Evolutionary conservation across 1,140 invertebrate species (phyloP).

Genomic region (Heliconius himera): DNA sequence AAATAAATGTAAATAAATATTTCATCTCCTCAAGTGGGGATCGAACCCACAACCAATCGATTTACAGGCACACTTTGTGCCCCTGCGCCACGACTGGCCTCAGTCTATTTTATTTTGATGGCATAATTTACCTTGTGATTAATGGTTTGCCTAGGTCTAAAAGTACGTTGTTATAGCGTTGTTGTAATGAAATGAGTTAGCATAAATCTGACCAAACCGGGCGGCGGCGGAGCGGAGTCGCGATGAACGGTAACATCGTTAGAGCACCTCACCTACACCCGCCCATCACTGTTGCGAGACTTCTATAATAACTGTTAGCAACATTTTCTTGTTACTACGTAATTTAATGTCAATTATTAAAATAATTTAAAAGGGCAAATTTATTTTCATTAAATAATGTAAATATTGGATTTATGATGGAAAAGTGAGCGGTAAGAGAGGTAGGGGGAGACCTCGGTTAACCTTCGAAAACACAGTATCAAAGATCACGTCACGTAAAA

Average conservation of each 20-base stretch:
- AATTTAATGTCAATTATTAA: not conserved
- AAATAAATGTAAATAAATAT: too few relatives aligned
- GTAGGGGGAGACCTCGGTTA: too few relatives aligned
- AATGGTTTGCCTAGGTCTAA: not conserved
- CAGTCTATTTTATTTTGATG: not conserved
- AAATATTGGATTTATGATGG: too few relatives aligned
- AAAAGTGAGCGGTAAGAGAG: too few relatives aligned
- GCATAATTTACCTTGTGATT: not conserved
- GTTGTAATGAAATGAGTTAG: slow-evolving; percentile 59
- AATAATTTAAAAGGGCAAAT: not conserved
- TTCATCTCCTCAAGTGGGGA: too few relatives aligned
- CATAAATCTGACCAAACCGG: slow-evolving; percentile 57
- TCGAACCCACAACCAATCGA: too few relatives aligned
- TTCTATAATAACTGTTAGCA: not conserved
- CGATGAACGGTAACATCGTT: slow-evolving; percentile 55
- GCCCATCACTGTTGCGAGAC: slow-evolving; percentile 15
- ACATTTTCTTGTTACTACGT: not conserved
- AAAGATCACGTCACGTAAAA: too few relatives aligned
- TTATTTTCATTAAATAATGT: not conserved
- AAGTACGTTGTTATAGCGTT: not conserved
- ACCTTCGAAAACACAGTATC: too few relatives aligned
- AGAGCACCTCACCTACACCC: slow-evolving; percentile 41
- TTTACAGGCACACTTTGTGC: too few relatives aligned
- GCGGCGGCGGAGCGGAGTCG: slow-evolving; percentile 41
- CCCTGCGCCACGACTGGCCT: too few relatives aligned